Base-by-base conservation (phyloP, 2,888 invertebrate genomes). In the Shargacucullia verbasci region DNA sequence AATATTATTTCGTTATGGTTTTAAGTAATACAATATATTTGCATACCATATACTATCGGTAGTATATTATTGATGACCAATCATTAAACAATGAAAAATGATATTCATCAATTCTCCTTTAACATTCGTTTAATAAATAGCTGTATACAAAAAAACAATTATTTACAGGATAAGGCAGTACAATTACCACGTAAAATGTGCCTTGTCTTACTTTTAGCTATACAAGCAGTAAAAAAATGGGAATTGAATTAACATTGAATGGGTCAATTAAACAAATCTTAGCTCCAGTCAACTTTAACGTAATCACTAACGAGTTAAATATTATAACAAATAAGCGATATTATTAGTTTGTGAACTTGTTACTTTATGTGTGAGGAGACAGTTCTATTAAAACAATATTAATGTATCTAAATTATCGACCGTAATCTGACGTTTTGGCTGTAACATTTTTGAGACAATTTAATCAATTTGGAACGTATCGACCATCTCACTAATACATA, bases 71-170 rank as follows among this genome's bases (percentile, higher is more conserved):
- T 91, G 92, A 92, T 92, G 92, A 92, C 87, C 91, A 89, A 92
- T 90, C 92, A 92, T 92, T 91, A 90, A 92, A 92, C 92, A 92
- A 91, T 91, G 91, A 90, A 92, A 85, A 87, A 91, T 91, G 89
- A 91, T 84, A 90, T 89, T 86, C 91, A 92, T 92, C 92, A 92
- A 90, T 89, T 89, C 85, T 88, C 87, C 85, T 90, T 91, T 90
- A 92, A 92, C 91, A 90, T 92, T 90, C 84, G 88, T 92, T 94
- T 92, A 94, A 94, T 94, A 94, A 94, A 94, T 94, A 94, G 94
- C 94, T 94, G 94, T 94, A 94, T 94, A 94, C 92, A 94, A 94
- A 90, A 84, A 88, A 94, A 94, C 94, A 94, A 94, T 94, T 94
- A 94, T 94, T 94, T 94, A 94, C 94, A 94, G 88, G 86, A 85